phyloP scores from a whole-genome alignment of 2,888 invertebrate species.

The Pandemis corylana region DNA sequence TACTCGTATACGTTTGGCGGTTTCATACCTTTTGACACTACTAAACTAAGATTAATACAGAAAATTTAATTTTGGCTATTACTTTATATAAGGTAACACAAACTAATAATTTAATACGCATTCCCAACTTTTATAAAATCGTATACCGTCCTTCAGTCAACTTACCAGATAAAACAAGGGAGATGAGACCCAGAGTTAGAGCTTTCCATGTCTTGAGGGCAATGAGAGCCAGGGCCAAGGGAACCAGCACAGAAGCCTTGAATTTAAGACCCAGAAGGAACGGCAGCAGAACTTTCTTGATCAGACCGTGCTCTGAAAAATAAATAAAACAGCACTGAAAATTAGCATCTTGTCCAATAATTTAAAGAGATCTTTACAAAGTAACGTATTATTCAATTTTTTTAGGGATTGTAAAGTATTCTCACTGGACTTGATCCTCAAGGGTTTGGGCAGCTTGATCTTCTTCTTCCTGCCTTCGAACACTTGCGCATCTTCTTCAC shows the following conservation, averaged over 20 bases:
- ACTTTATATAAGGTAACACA: background rate
- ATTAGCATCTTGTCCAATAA: background rate
- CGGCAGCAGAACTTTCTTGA: slow-evolving; percentile 93
- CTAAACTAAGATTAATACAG: too few relatives aligned
- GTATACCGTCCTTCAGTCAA: background rate
- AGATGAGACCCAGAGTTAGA: slow-evolving; percentile 92
- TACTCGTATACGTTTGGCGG: too few relatives aligned
- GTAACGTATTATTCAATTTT: background rate
- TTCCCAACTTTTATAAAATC: too few relatives aligned
- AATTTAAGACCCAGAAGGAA: slow-evolving; percentile 94
- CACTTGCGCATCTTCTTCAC: slow-evolving; percentile 75
- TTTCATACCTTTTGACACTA: too few relatives aligned
- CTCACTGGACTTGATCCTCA: slow-evolving; percentile 82
- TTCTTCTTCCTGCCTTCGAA: slow-evolving; percentile 82
- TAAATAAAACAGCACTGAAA: slow-evolving; percentile 50
- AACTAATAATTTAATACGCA: background rate
- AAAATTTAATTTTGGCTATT: background rate
- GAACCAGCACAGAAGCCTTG: slow-evolving; percentile 93
- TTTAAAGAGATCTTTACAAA: background rate
- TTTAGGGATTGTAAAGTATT: background rate
- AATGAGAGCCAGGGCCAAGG: slow-evolving; percentile 91
- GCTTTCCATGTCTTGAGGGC: slow-evolving; percentile 96
- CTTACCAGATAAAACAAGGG: slow-evolving; percentile 91
- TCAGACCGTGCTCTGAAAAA: slow-evolving; percentile 90
- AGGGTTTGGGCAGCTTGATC: slow-evolving; percentile 81